Conservation (phyloP, 2,888 invertebrate genomes). For the Mythimna vitellina region DNA sequence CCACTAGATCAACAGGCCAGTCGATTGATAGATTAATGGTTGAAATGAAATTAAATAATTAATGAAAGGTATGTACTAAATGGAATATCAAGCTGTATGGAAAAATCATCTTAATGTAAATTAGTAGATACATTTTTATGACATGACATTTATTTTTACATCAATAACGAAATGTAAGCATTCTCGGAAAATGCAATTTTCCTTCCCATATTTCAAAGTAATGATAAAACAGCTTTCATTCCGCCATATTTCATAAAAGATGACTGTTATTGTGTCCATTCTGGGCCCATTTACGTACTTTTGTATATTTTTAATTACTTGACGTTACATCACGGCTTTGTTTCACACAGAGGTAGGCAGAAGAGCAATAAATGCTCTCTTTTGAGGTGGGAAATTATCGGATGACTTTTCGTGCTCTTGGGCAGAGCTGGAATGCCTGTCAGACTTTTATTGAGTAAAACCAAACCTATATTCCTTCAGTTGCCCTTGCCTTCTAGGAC, state of each 20-base stretch:
- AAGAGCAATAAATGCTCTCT: neutral
- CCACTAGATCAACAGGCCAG: no score
- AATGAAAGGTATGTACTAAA: no score
- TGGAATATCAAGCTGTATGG: neutral
- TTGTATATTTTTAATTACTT: constrained; percentile 3
- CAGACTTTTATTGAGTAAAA: no score
- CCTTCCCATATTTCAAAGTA: constrained; percentile 26
- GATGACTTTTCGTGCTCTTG: no score
- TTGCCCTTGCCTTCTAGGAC: no score
- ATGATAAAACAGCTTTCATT: constrained; percentile 19
- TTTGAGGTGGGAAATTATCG: no score
- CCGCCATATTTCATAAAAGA: constrained; percentile 25
- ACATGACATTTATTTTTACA: neutral
- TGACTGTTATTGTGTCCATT: constrained; percentile 23
- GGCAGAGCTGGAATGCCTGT: no score
- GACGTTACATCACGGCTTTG: neutral
- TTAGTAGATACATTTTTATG: neutral
- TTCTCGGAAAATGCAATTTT: constrained; percentile 18
- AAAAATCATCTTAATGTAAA: neutral
- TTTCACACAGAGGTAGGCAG: neutral
- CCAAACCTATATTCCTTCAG: no score
- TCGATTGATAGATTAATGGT: no score
- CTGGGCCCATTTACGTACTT: neutral
- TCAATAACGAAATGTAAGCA: neutral
- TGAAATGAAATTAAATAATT: no score